Percentiles rank a stretch among this genome's conserved stretches.
These are phyloP conservation scores for Oreochromis mossambicus DNA, from an alignment of 2,797 vertebrate species.

Conservation along the genomic window DNA sequence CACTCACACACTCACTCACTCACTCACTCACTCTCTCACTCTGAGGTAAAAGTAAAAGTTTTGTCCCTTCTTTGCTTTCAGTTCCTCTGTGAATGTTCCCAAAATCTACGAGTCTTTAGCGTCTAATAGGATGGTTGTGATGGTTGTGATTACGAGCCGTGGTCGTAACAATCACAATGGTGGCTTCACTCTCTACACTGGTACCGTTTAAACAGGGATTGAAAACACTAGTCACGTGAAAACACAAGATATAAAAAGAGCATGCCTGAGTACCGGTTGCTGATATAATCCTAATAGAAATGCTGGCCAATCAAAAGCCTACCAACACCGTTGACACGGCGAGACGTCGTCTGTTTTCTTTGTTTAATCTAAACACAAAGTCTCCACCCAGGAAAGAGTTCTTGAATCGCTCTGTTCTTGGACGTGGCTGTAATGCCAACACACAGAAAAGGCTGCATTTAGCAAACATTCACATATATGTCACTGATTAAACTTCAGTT, in stretches of 20 bases:
- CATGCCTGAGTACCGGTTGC: not conserved
- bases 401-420: not conserved
- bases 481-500: not conserved
- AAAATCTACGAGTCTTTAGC: not conserved
- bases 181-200: not conserved
- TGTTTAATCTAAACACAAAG: not conserved
- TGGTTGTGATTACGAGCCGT: rapidly evolving
- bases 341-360: too few relatives aligned
- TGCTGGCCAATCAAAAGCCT: not conserved
- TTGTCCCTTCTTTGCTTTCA: not conserved
- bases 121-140: not conserved
- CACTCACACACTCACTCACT: rapidly evolving
- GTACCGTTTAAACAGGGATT: not conserved
- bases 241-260: not conserved
- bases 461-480: not conserved
- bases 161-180: not conserved
- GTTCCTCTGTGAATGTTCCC: not conserved
- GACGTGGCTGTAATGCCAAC: not conserved
- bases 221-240: not conserved
- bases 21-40: too few relatives aligned
- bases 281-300: not conserved
- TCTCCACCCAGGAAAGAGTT: rapidly evolving
- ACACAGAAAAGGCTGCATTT: not conserved
- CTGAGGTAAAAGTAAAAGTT: not conserved
- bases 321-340: not conserved